phyloP scores from a whole-genome alignment of 2,797 vertebrate species.

The Distichodus sexfasciatus region DNA sequence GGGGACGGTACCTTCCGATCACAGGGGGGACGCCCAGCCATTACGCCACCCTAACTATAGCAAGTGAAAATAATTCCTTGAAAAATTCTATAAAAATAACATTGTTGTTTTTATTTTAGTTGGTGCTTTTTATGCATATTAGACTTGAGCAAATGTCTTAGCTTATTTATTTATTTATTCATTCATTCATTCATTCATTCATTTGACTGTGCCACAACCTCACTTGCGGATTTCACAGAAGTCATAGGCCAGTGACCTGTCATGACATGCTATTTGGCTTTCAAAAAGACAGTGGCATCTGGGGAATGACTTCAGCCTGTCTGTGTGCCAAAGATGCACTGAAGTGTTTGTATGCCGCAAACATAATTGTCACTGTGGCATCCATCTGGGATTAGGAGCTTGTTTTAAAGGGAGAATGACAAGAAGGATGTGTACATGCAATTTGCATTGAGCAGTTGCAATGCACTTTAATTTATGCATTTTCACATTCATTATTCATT shows the following conservation, averaged over 20 bases:
- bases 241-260: background rate
- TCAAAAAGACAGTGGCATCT: background rate
- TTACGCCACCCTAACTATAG: too few species aligned
- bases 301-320: conserved; percentile 14
- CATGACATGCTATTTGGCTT: background rate
- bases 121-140: too few species aligned
- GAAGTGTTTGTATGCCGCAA: conserved; percentile 17
- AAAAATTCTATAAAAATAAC: too few species aligned
- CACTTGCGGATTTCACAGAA: background rate
- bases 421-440: background rate
- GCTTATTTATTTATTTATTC: too few species aligned
- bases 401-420: background rate
- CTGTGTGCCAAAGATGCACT: conserved; percentile 4
- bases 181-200: background rate
- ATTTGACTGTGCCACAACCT: background rate
- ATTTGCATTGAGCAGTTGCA: background rate
- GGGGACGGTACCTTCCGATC: too few species aligned
- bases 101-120: too few species aligned
- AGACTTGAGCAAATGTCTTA: too few species aligned
- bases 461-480: too few species aligned
- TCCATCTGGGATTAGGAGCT: conserved; percentile 1
- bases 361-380: conserved; percentile 1
- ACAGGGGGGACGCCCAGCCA: too few species aligned
- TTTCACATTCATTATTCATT: too few species aligned
- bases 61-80: too few species aligned